Percentiles rank a stretch among this genome's conserved stretches.
phyloP scores from a whole-genome alignment of 1,140 invertebrate genomes.

The Apis cerana region DNA sequence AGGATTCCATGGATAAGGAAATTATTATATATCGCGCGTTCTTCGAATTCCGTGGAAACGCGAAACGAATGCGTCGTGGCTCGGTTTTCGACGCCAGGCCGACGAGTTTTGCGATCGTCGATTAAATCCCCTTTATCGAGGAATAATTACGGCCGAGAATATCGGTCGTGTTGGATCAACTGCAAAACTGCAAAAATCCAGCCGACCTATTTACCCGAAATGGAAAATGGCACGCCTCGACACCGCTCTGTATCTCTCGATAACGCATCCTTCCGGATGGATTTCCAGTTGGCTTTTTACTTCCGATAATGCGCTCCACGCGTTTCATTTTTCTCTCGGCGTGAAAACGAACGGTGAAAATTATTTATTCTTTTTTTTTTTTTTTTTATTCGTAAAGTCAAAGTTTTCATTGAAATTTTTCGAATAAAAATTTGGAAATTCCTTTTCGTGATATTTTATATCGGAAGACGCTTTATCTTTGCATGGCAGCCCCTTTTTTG shows the following conservation, averaged over 20 bases:
- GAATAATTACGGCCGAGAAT: constrained; percentile 63
- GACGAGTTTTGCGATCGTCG: constrained; percentile 49
- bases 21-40: constrained; percentile 19
- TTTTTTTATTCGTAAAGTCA: no score
- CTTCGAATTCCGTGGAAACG: constrained; percentile 29
- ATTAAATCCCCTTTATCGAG: constrained; percentile 65
- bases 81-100: constrained; percentile 8
- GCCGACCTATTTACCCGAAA: constrained; percentile 38
- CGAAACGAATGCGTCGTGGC: constrained; percentile 40
- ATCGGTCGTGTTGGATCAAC: constrained; percentile 51
- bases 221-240: constrained; percentile 18
- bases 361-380: no score
- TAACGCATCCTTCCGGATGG: background rate
- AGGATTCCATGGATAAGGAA: no score
- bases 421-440: no score
- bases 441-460: no score
- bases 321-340: background rate
- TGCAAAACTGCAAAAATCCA: constrained; percentile 26
- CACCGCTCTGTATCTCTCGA: background rate
- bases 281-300: background rate
- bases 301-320: background rate
- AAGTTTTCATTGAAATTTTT: no score
- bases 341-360: no score
- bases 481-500: no score
- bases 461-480: no score